Percentiles rank a stretch among this genome's conserved stretches.
These are phyloP conservation scores for Melanotaenia duboulayi DNA, from an alignment of 2,113 vertebrate genomes.

Conservation along the genomic window DNA sequence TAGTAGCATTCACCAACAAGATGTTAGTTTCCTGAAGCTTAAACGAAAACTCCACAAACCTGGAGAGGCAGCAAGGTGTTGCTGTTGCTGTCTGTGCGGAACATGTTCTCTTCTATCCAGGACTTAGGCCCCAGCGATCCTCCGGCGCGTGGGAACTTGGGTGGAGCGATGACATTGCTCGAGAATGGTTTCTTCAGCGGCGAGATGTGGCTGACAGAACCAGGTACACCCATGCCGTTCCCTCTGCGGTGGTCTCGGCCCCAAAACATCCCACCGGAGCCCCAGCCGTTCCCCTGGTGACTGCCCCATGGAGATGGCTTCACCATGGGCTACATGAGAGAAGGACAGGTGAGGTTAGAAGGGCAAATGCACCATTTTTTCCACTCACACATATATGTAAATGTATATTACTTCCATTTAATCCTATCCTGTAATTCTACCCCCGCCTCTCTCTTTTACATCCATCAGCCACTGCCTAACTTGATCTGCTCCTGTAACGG, in stretches of 20 bases:
- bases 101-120: slow-evolving; percentile 97
- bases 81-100: slow-evolving; percentile 97
- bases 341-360: not conserved
- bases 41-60: slow-evolving; percentile 77
- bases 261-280: slow-evolving; percentile 94
- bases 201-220: slow-evolving; percentile 92
- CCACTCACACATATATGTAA: not conserved
- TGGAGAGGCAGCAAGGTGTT: slow-evolving; percentile 96
- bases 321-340: slow-evolving; percentile 88
- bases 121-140: slow-evolving; percentile 92
- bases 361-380: no score
- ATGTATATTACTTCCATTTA: not conserved
- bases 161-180: slow-evolving; percentile 96
- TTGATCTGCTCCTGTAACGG: slow-evolving; percentile 61
- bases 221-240: slow-evolving; percentile 90
- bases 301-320: slow-evolving; percentile 96
- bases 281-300: slow-evolving; percentile 94
- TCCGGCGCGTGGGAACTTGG: slow-evolving; percentile 94
- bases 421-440: slow-evolving; percentile 1
- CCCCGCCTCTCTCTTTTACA: slow-evolving; percentile 13
- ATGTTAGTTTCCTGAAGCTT: no score
- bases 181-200: slow-evolving; percentile 97
- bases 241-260: slow-evolving; percentile 94
- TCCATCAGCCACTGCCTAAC: slow-evolving; percentile 31
- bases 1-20: no score